phyloP scores from a whole-genome alignment of 2,113 vertebrate species.

The Labeo catla region DNA sequence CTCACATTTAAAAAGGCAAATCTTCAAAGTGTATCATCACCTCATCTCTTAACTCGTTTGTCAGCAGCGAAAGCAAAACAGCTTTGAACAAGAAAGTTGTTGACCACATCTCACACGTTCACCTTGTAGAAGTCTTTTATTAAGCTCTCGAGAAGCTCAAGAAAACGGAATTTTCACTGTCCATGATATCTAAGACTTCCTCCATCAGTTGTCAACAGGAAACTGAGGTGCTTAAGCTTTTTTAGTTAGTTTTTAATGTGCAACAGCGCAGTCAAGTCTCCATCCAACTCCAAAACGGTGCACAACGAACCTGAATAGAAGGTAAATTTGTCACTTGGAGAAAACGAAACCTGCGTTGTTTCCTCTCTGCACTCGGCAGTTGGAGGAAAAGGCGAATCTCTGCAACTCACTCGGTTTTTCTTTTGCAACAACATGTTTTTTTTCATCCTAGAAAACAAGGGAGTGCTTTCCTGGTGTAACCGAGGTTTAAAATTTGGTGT shows the following conservation, averaged over 20 bases:
- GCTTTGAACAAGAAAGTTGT: neutral
- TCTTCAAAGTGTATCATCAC: neutral
- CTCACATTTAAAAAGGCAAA: neutral
- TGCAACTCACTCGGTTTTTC: conserved; percentile 34
- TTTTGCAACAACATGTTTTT: neutral
- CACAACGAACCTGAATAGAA: neutral
- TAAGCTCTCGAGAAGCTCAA: neutral
- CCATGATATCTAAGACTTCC: neutral
- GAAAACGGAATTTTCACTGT: neutral
- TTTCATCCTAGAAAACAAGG: conserved; percentile 25
- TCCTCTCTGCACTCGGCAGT: neutral
- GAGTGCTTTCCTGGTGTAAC: conserved; percentile 51
- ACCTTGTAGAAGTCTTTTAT: neutral
- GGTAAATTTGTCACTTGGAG: neutral
- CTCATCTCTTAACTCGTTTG: neutral
- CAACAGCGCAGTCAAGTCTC: neutral
- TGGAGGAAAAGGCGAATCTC: conserved; percentile 37
- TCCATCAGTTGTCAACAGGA: conserved; percentile 22
- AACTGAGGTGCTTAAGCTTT: neutral
- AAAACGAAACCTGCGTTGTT: neutral
- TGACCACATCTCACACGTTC: neutral
- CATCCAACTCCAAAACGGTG: neutral
- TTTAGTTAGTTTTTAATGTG: neutral
- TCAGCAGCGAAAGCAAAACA: neutral
- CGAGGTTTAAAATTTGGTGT: conserved; percentile 45